Evolutionary conservation across 2,113 vertebrate species (phyloP), one percentile per base, ranked within the genome.

Genomic region (Ciconia stormi): DNA sequence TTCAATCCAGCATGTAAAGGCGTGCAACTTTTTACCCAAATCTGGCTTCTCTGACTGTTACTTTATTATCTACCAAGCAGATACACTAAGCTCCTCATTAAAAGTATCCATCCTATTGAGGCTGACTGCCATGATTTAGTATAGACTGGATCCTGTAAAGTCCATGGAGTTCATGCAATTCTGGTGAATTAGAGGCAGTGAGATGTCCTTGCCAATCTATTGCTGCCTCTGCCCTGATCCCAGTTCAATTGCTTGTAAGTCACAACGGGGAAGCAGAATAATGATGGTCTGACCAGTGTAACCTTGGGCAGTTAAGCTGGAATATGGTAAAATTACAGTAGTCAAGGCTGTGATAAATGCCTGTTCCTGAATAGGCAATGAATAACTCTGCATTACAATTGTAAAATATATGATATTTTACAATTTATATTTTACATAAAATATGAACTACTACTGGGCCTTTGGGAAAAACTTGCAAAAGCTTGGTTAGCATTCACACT

Each of bases 401-500:
- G 69, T 61, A 92, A 93, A 95, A 90, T 82, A 72, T 52, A 42
- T 34, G 65, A 46, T 88, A 92, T 87, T 96, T 93, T 73, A 95
- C 53, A 59, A 82, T 94, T 96, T 84, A 65, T 76, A 61, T 78
- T 95, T 96, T 61, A 90, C 82, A 95, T 91, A 95, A 96, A 95
- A 90, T 91, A 95, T 66, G 66, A 97, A 90, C 56, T 89, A 82
- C 82, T 78, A 61, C 74, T 65, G 62, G 58, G 49, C 84, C 81
- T 89, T 83, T 93, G 83, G 89, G 82, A 79, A 93, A 96, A 90
- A n/a, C 56, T 83, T 53, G 49, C 47, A 72, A 53, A 88, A 80
- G 52, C 73, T 76, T 69, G 62, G 80, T 87, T 92, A 94, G 29
- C 58, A 61, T 81, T 92, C 89, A 89, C 25, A 58, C 38, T 87